Evolutionary conservation across 2,888 invertebrate species (phyloP).

Genomic region (Ophion ellenae): DNA sequence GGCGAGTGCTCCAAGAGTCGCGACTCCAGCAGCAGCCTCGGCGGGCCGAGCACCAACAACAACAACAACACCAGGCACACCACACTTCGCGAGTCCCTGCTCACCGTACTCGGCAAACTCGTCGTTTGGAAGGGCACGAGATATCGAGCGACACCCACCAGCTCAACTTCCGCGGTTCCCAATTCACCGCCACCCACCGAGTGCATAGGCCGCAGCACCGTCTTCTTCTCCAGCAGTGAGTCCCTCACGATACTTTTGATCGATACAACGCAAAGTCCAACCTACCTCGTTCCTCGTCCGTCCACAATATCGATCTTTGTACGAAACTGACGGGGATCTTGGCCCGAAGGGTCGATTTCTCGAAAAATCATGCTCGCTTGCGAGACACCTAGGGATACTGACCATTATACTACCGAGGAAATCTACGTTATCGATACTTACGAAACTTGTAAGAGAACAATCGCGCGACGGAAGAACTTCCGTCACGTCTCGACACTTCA

Average conservation of each 20-base stretch:
- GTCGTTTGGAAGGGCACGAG: slow-evolving; percentile 85
- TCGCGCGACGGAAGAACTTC: neutral
- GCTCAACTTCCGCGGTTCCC: slow-evolving; percentile 83
- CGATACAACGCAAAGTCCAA: neutral
- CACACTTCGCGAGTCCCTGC: slow-evolving; percentile 87
- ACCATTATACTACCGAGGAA: neutral
- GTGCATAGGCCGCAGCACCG: slow-evolving; percentile 85
- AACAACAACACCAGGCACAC: slow-evolving; percentile 78
- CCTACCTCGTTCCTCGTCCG: neutral
- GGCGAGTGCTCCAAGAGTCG: slow-evolving; percentile 79
- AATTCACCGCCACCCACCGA: slow-evolving; percentile 83
- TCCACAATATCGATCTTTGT: neutral
- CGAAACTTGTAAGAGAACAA: neutral
- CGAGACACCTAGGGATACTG: neutral
- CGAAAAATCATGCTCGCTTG: neutral
- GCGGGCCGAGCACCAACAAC: slow-evolving; percentile 75
- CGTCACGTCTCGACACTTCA: neutral
- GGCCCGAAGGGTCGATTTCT: neutral
- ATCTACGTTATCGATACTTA: neutral
- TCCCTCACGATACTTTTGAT: slow-evolving; percentile 43
- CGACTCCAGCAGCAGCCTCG: slow-evolving; percentile 81
- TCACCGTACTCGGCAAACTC: slow-evolving; percentile 87
- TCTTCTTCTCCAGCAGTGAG: slow-evolving; percentile 82
- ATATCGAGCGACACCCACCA: slow-evolving; percentile 82
- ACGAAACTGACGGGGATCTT: neutral